phyloP scores from a whole-genome alignment of 2,113 vertebrate genomes.

The Channa argus region DNA sequence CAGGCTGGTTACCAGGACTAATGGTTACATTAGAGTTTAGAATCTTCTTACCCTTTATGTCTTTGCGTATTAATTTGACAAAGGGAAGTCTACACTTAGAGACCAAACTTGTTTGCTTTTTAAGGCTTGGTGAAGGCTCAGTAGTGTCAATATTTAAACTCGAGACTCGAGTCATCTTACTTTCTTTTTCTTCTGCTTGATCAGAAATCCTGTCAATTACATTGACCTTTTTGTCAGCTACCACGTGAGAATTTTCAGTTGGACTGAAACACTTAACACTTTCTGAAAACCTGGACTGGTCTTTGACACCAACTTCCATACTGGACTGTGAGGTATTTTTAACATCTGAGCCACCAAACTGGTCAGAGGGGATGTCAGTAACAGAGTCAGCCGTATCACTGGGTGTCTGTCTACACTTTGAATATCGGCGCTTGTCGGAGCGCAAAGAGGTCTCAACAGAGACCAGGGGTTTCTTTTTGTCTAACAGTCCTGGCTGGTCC shows the following conservation, averaged over 20 bases:
- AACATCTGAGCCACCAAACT: slow-evolving; percentile 7
- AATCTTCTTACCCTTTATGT: slow-evolving; percentile 48
- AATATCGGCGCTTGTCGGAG: slow-evolving; percentile 28
- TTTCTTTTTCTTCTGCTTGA: slow-evolving; percentile 28
- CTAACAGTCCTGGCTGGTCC: slow-evolving; percentile 28
- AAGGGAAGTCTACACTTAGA: slow-evolving; percentile 64
- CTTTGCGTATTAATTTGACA: slow-evolving; percentile 71
- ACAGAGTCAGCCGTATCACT: slow-evolving; percentile 4
- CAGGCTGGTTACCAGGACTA: slow-evolving; percentile 20
- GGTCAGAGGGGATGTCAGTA: not conserved
- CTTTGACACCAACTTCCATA: not conserved
- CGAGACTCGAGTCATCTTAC: not conserved
- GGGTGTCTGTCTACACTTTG: slow-evolving; percentile 28
- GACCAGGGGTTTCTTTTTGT: slow-evolving; percentile 15
- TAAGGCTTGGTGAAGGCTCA: slow-evolving; percentile 26
- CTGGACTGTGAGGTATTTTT: slow-evolving; percentile 32
- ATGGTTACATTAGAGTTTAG: slow-evolving; percentile 24
- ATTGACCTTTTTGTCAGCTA: slow-evolving; percentile 5
- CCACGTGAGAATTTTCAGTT: slow-evolving; percentile 10
- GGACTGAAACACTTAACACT: slow-evolving; percentile 11
- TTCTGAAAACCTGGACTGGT: slow-evolving; percentile 23
- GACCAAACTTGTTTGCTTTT: slow-evolving; percentile 46
- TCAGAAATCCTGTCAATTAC: slow-evolving; percentile 21
- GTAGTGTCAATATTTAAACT: slow-evolving; percentile 20
- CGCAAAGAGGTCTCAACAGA: not conserved